Conservation (phyloP, 2,888 invertebrate genomes). For the Diarsia dahlii region DNA sequence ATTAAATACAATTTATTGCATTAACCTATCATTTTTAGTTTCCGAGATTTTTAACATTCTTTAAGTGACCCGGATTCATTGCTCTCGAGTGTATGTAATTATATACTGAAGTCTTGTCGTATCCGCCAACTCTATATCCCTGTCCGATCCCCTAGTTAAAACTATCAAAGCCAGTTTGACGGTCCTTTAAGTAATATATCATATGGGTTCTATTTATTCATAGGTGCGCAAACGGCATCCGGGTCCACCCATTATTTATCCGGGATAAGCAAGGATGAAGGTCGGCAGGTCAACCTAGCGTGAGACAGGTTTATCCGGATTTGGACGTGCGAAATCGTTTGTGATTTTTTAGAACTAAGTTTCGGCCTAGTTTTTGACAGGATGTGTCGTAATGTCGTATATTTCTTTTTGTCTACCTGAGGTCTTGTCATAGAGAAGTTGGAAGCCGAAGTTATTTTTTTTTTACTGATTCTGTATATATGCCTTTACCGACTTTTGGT, state of each 20-base stretch:
- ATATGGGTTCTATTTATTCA: conserved; percentile 66
- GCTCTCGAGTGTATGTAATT: no score
- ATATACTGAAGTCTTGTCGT: neutral
- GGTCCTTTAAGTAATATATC: conserved; percentile 56
- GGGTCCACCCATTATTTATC: conserved; percentile 66
- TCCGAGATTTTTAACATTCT: no score
- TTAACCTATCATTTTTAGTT: no score
- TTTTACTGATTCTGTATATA: no score
- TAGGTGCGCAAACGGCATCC: conserved; percentile 57
- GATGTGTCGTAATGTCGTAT: neutral
- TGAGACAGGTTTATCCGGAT: conserved; percentile 60
- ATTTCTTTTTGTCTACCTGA: neutral
- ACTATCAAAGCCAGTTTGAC: conserved; percentile 58
- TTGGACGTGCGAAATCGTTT: conserved; percentile 48
- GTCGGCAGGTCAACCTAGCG: conserved; percentile 61
- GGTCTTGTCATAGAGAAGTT: no score
- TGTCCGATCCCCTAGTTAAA: conserved; percentile 19
- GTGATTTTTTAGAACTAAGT: conserved; percentile 51
- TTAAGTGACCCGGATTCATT: no score
- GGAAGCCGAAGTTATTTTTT: no score
- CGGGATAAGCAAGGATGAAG: conserved; percentile 61
- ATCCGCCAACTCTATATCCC: conserved; percentile 13
- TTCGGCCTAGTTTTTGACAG: conserved; percentile 7
- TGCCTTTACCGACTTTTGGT: no score
- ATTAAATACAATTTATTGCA: no score